Evolutionary conservation across 2,888 invertebrate species (phyloP).

Genomic region (Drosophila robusta): DNA sequence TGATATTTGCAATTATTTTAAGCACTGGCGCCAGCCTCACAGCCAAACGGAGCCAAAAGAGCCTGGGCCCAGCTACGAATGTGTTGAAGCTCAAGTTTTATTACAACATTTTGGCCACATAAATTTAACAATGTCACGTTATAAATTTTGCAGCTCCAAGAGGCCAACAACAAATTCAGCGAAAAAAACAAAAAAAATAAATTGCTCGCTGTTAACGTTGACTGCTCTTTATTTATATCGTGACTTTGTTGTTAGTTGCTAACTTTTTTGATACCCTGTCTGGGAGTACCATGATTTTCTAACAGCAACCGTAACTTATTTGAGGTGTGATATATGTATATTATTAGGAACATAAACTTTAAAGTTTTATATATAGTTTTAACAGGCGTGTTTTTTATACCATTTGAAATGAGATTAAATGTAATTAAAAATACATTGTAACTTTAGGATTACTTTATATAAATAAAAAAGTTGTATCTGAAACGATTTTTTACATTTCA

Average conservation of each 20-base stretch:
- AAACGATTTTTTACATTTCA: no score
- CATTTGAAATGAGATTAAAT: no score
- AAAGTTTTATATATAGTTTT: no score
- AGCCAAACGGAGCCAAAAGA: conserved; percentile 6
- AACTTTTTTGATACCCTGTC: conserved; percentile 54
- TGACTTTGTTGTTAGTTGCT: conserved; percentile 69
- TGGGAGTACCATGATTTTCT: neutral
- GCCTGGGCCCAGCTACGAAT: conserved; percentile 5
- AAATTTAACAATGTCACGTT: conserved; percentile 79
- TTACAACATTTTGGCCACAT: conserved; percentile 70
- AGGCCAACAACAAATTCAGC: conserved; percentile 19
- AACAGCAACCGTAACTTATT: neutral
- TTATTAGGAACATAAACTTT: no score
- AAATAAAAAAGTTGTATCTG: no score
- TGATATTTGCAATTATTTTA: conserved; percentile 66
- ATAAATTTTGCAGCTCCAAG: conserved; percentile 68
- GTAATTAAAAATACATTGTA: no score
- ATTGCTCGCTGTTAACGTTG: conserved; percentile 59
- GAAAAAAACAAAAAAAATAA: conserved; percentile 28
- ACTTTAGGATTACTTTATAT: no score
- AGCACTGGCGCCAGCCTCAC: conserved; percentile 65
- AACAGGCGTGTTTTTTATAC: no score
- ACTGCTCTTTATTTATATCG: conserved; percentile 73
- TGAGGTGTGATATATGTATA: no score
- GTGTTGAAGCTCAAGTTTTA: conserved; percentile 50